These are phyloP conservation scores for Fregetta grallaria DNA, from an alignment of 2,113 vertebrate species.

Conservation along the genomic window DNA sequence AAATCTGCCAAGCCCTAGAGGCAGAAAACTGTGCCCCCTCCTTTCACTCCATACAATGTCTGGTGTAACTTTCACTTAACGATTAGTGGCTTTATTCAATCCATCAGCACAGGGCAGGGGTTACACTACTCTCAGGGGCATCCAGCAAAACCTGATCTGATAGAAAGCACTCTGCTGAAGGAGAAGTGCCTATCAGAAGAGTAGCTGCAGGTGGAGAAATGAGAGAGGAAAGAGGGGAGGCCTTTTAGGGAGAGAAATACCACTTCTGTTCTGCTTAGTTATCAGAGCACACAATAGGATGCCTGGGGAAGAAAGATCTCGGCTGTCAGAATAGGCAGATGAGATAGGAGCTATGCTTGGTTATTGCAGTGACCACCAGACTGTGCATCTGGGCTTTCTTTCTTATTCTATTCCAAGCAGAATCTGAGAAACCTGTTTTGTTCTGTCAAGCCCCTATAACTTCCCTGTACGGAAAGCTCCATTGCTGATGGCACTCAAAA, in stretches of 20 bases:
- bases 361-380: neutral
- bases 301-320: neutral
- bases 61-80: slow-evolving; percentile 72
- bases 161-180: slow-evolving; percentile 35
- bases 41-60: slow-evolving; percentile 28
- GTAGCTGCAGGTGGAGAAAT: slow-evolving; percentile 43
- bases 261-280: slow-evolving; percentile 5
- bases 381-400: neutral
- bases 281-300: neutral
- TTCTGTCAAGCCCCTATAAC: neutral
- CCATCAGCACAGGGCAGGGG: slow-evolving; percentile 68
- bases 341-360: neutral
- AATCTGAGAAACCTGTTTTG: neutral
- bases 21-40: slow-evolving; percentile 36
- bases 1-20: slow-evolving; percentile 54
- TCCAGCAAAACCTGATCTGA: slow-evolving; percentile 62
- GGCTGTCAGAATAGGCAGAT: neutral
- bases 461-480: neutral
- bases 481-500: neutral
- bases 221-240: neutral
- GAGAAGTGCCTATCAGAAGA: slow-evolving; percentile 31
- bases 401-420: neutral
- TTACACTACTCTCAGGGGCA: slow-evolving; percentile 53
- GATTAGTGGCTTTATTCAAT: slow-evolving; percentile 73
- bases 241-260: slow-evolving; percentile 10